Evolutionary conservation across 2,113 vertebrate genomes (phyloP).

Genomic region (Ammodytes dubius): DNA sequence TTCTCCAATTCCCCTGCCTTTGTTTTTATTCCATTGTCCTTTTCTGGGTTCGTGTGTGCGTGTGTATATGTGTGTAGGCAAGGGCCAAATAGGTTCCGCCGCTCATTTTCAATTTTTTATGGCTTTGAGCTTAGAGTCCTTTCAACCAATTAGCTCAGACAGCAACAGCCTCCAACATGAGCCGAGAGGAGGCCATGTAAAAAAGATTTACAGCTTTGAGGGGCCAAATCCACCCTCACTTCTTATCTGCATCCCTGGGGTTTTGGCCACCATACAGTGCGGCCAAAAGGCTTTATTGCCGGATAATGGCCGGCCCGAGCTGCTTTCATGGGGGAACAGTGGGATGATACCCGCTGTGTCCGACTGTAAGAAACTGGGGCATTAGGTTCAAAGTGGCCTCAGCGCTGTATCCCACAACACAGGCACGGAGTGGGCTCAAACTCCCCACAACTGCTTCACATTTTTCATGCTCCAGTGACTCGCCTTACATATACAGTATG

Average conservation of each 20-base stretch:
- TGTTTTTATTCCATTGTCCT: slow-evolving; percentile 31
- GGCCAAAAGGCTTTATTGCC: slow-evolving; percentile 65
- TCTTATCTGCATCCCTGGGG: slow-evolving; percentile 66
- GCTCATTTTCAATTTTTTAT: slow-evolving; percentile 56
- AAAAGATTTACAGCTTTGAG: slow-evolving; percentile 75
- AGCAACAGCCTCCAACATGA: slow-evolving; percentile 57
- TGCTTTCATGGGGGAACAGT: slow-evolving; percentile 62
- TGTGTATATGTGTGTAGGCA: not conserved
- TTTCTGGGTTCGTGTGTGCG: slow-evolving; percentile 3
- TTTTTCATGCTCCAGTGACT: slow-evolving; percentile 41
- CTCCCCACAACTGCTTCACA: slow-evolving; percentile 34
- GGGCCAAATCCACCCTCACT: slow-evolving; percentile 67
- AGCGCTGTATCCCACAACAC: slow-evolving; percentile 30
- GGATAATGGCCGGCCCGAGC: slow-evolving; percentile 59
- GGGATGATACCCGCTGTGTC: slow-evolving; percentile 60
- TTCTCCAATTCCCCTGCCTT: slow-evolving; percentile 15
- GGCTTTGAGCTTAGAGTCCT: slow-evolving; percentile 60
- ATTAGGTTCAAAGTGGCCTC: slow-evolving; percentile 67
- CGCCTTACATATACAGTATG: slow-evolving; percentile 9
- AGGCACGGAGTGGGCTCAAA: slow-evolving; percentile 5
- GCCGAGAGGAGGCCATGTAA: slow-evolving; percentile 64
- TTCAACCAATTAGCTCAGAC: slow-evolving; percentile 74
- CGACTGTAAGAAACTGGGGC: slow-evolving; percentile 60
- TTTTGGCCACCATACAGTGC: slow-evolving; percentile 59
- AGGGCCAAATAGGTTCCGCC: slow-evolving; percentile 39